Evolutionary conservation across 2,888 invertebrate genomes (phyloP), one percentile per base, ranked within the genome.

Genomic region (Drosophila eohydei): DNA sequence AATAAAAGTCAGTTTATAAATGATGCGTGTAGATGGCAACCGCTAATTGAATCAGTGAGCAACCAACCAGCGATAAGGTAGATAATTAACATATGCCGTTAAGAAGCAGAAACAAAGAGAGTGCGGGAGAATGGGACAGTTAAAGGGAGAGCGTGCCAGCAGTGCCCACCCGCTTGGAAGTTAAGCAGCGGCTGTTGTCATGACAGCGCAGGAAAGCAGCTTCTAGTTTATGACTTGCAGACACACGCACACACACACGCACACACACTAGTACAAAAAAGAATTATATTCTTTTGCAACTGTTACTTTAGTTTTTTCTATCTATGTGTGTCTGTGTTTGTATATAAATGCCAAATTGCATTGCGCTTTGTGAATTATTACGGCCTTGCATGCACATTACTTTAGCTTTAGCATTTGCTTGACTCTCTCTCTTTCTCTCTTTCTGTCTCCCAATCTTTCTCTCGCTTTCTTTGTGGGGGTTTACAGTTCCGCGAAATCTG

Each of bases 31-130:
- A 71, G 64, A 72, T 78, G 78, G 72, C 77, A 73, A 71, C 65
- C 78, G 73, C 83, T 85, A 86, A 86, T 86, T 86, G 85, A 86
- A 88, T 86, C 85, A 88, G 62, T 76, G 83, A 76, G 76, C 68
- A 68, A 67, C 55, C 44, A 61, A 65, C 57, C 55, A 64, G 51
- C 57, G 69, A 77, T 73, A 69, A 80, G 72, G 69, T 83, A 59
- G 56, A 79, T 77, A 79, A 86, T 83, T 83, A 86, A 73, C 83
- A 86, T 86, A 74, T 56, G 51, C 64, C 46, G 56, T 38, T 38
- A 40, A 54, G 38, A 54, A n/a, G 28, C 6, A 40, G 3, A 28
- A 16, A 28, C 26, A 54, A 12, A 28, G 36, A 52, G 26, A n/a
- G 11, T 38, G 14, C 16, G 4, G 8, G 16, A 21, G 7, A n/a